A percentile compares a stretch with the other conserved stretches of the same genome.
Conservation (phyloP, 2,888 invertebrate genomes). For the Hirtodrosophila confusa region DNA sequence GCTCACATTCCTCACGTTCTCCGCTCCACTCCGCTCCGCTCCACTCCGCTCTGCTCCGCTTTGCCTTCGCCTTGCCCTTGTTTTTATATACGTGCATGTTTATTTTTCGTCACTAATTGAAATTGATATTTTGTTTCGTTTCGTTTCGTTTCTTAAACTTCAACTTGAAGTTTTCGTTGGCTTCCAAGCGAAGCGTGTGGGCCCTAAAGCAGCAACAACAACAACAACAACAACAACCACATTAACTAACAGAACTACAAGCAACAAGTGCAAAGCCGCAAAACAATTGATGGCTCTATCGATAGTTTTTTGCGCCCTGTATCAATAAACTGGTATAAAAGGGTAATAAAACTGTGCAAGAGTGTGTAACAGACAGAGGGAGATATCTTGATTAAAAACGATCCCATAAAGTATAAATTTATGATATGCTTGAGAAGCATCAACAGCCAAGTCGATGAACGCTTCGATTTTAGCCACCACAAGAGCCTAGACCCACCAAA, state of each 20-base stretch:
- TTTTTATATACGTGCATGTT: conserved; percentile 9
- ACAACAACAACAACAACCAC: conserved; percentile 19
- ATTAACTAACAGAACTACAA: conserved; percentile 12
- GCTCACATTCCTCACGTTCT: background rate
- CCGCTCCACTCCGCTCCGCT: background rate
- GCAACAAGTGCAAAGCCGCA: conserved; percentile 30
- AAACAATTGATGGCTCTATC: background rate
- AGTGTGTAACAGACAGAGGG: too few species aligned
- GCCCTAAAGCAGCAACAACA: conserved; percentile 23
- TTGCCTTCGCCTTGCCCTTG: conserved; percentile 4
- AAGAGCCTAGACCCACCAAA: too few species aligned
- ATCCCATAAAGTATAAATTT: too few species aligned
- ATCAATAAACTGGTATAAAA: too few species aligned
- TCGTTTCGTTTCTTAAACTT: conserved; percentile 49
- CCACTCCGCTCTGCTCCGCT: background rate
- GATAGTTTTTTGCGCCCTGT: too few species aligned
- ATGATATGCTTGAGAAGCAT: too few species aligned
- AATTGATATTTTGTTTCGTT: conserved; percentile 72
- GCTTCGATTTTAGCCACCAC: too few species aligned
- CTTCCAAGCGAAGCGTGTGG: conserved; percentile 68
- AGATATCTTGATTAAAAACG: too few species aligned
- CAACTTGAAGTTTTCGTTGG: conserved; percentile 45
- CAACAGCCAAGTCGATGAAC: too few species aligned
- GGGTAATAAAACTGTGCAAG: too few species aligned
- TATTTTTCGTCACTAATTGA: conserved; percentile 58